phyloP scores from a whole-genome alignment of 2,797 vertebrate genomes.

The Labroides dimidiatus region DNA sequence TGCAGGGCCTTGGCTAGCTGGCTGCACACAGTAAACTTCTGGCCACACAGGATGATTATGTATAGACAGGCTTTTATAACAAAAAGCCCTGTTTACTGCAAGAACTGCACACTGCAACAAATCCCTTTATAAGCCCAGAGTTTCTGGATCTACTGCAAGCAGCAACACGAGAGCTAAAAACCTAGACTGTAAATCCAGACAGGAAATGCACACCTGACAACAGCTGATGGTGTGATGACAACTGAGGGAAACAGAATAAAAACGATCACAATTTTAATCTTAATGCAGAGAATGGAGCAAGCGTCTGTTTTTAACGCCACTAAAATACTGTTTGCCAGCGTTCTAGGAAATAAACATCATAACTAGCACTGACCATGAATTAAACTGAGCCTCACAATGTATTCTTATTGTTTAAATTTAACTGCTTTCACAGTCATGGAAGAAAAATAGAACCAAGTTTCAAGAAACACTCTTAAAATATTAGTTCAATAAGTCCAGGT shows the following conservation, averaged over 20 bases:
- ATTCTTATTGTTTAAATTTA: background rate
- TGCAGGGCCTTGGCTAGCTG: conserved; percentile 77
- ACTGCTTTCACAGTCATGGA: background rate
- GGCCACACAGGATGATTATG: conserved; percentile 79
- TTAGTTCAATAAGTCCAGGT: too few species aligned
- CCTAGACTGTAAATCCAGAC: conserved; percentile 49
- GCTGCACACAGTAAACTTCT: conserved; percentile 78
- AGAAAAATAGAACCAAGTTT: too few species aligned
- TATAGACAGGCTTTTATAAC: conserved; percentile 73
- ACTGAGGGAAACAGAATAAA: conserved; percentile 36
- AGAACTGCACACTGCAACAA: conserved; percentile 60
- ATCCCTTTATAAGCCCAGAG: conserved; percentile 62
- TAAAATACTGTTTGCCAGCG: background rate
- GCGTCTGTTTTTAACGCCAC: background rate
- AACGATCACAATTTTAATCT: conserved; percentile 23
- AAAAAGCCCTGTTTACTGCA: conserved; percentile 74
- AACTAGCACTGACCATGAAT: background rate
- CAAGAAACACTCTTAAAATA: too few species aligned
- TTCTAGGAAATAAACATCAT: background rate
- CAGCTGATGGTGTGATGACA: conserved; percentile 52
- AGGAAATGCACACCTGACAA: conserved; percentile 69
- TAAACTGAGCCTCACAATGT: background rate
- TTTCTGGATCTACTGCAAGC: conserved; percentile 52
- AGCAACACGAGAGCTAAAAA: conserved; percentile 44
- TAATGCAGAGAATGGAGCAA: conserved; percentile 15